Base-by-base conservation (phyloP, 2,888 invertebrate species). In the Pseudococcus jackbeardsleyi region DNA sequence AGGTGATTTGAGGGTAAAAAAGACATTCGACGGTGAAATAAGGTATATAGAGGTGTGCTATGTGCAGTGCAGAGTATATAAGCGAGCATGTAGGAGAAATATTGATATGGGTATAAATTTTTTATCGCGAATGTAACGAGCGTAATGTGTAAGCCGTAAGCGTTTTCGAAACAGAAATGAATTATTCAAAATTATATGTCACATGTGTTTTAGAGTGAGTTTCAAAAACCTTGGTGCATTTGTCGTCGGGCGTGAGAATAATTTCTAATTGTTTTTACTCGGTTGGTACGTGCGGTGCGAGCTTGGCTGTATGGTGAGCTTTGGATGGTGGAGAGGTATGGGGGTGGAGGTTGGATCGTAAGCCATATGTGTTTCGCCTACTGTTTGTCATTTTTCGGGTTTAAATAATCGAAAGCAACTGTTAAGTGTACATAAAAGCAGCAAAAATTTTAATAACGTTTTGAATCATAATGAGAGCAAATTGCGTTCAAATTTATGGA, bases 391-490 rank as follows among this genome's bases (percentile, higher is more conserved):
- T 26, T 77, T 77, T 77, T 77, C 77, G 77, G 64, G 19, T 12
- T 64, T 64, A 22, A 64, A 39, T 77, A 77, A 77, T 77, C 77
- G 77, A 39, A 39, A 77, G 77, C 77, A 77, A 77, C 77, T 77
- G 77, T 77, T 77, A 77, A 77, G 17, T 50, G 50, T 50, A 17
- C 39, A 77, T 77, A 26, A 39, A 33, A 77, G 77, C 77, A 39
- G 50, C 50, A 50, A 77, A 77, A 77, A 77, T 77, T 77, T 77
- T 77, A 77, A 77, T 77, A 77, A 77, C 77, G 77, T 77, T 77
- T 77, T 77, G 77, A 77, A 77, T 39, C 39, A 39, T 77, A 77
- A 77, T 77, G 77, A 77, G 77, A 77, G 77, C 77, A 39, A 77
- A 77, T 77, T 77, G 39, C 77, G 77, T 77, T 39, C 50, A 39